A percentile compares a stretch with the other conserved stretches of the same genome.
phyloP scores from a whole-genome alignment of 2,113 vertebrate species.

The Panthera leo region DNA sequence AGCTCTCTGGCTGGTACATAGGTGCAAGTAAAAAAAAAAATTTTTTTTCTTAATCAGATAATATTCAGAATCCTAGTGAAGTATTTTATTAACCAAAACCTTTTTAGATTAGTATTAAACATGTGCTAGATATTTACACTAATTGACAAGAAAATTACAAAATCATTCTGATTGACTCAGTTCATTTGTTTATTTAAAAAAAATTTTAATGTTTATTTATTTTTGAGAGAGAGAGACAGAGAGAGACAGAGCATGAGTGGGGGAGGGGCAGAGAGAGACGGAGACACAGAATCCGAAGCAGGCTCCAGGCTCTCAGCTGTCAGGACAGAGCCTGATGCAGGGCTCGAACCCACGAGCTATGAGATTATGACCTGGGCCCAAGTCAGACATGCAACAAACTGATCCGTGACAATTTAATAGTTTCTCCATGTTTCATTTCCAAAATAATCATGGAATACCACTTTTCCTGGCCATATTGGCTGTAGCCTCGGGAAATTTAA shows the following conservation, averaged over 20 bases:
- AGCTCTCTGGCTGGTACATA: background rate
- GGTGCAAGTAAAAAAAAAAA: background rate
- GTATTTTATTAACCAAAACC: background rate
- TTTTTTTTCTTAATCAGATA: background rate
- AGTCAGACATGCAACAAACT: no score
- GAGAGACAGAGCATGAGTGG: no score
- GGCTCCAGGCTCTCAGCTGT: no score
- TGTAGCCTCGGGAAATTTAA: background rate
- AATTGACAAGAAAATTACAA: conserved; percentile 9
- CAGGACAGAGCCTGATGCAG: no score
- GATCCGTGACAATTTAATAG: background rate
- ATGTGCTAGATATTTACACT: background rate
- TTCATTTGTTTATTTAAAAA: background rate
- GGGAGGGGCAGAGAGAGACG: no score
- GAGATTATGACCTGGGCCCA: no score
- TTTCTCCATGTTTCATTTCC: background rate
- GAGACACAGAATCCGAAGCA: no score
- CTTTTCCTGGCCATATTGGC: background rate
- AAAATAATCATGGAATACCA: background rate
- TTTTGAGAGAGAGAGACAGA: no score
- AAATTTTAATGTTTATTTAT: no score
- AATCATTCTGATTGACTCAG: background rate
- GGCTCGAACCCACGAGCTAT: no score
- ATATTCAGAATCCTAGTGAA: conserved; percentile 3
- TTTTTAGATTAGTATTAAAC: conserved; percentile 31